Evolutionary conservation across 1,140 invertebrate species (phyloP), one percentile per base, ranked within the genome.

Genomic region (Zaprionus ghesquierei): DNA sequence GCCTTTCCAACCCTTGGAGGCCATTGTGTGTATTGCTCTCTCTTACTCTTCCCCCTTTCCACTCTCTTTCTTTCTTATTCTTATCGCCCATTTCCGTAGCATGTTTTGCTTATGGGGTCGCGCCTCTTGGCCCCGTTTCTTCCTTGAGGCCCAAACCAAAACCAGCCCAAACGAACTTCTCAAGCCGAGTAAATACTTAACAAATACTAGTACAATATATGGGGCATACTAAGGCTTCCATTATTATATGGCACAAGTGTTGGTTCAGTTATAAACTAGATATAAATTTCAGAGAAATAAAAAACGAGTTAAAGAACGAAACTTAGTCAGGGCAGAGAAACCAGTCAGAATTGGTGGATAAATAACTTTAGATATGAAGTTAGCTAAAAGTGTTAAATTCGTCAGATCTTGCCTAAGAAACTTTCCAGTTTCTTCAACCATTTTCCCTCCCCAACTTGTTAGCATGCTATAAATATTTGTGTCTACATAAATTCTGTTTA

Each of bases 41-140:
- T 41, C 23, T 44, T 23, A 44, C 5, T n/a, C 23, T 35, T 31
- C 23, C 29, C n/a, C n/a, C n/a, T n/a, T 53, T n/a, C 29, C 10
- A 38, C 35, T 12, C 15, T 38, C 15, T 44, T 23, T 54, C 10
- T 20, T 20, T 41, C 25, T 50, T 22, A 64, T 61, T 73, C 63
- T 55, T 31, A 55, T 74, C 51, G 59, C 78, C 51, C 73, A 77
- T 85, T 80, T 86, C 69, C 77, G 69, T 77, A 77, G 65, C 81
- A 69, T 77, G 74, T 59, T 77, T 59, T 29, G 13, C 25, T 72
- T 72, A 76, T 84, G 63, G 61, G 80, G 80, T 82, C 64, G 77
- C 81, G 73, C 77, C 58, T 70, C 69, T 71, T 85, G 77, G 69
- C 81, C 81, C 50, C 63, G 23, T 62, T 82, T 65, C 46, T 69